phyloP scores from a whole-genome alignment of 2,797 vertebrate genomes.

The Enteromius radiatus region DNA sequence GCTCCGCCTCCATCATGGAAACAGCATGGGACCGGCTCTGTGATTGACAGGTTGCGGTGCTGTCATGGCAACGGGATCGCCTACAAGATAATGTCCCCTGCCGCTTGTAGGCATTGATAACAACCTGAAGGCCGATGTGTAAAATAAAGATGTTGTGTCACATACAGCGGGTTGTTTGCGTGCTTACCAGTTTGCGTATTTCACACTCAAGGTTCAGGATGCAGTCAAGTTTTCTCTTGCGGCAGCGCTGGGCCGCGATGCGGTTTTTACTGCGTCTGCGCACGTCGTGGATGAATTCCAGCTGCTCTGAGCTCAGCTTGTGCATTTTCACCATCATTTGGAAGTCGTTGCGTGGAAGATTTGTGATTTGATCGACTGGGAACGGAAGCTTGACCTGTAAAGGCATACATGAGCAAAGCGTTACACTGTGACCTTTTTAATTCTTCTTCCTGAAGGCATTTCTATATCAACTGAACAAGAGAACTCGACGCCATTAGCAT shows the following conservation, averaged over 20 bases:
- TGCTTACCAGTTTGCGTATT: slow-evolving; percentile 94
- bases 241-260: slow-evolving; percentile 96
- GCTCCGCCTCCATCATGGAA: slow-evolving; percentile 40
- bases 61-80: slow-evolving; percentile 56
- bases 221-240: slow-evolving; percentile 98
- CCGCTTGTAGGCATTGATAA: neutral
- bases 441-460: neutral
- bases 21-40: slow-evolving; percentile 44
- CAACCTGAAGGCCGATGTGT: neutral
- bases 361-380: slow-evolving; percentile 99
- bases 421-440: neutral
- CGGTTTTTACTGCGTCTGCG: slow-evolving; percentile 96
- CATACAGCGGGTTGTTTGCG: neutral
- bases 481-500: neutral
- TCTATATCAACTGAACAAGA: neutral
- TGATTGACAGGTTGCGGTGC: slow-evolving; percentile 35
- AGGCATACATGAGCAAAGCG: slow-evolving; percentile 58
- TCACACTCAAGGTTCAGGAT: slow-evolving; percentile 99
- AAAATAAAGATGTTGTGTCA: slow-evolving; percentile 1
- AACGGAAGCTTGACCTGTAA: slow-evolving; percentile 97
- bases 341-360: slow-evolving; percentile 99
- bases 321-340: slow-evolving; percentile 99
- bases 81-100: neutral
- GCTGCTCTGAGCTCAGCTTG: slow-evolving; percentile 97
- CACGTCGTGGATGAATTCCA: slow-evolving; percentile 98